phyloP scores from a whole-genome alignment of 2,797 vertebrate species.

The Acanthornis magna region DNA sequence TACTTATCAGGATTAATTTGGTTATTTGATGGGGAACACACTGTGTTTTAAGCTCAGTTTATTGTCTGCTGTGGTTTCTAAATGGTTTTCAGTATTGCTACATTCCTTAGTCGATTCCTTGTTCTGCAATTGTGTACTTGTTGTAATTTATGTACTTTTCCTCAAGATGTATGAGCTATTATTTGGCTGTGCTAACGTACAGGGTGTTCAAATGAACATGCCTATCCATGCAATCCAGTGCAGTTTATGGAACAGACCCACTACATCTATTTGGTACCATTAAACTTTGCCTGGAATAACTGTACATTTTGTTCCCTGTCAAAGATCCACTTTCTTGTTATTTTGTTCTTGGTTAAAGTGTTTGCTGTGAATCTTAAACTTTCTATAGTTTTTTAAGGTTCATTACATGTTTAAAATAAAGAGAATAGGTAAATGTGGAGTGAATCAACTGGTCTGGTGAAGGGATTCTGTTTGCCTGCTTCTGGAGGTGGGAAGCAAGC shows the following conservation, averaged over 20 bases:
- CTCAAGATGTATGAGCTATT: neutral
- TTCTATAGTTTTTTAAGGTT: fast-evolving
- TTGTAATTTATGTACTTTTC: neutral
- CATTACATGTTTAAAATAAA: neutral
- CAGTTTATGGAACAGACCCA: neutral
- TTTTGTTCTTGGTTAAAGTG: neutral
- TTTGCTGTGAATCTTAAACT: neutral
- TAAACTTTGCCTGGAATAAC: constrained; percentile 13
- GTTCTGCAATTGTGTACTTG: neutral
- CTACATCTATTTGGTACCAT: neutral
- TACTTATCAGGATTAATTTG: neutral
- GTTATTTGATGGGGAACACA: neutral
- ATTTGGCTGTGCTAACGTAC: neutral
- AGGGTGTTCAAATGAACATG: neutral
- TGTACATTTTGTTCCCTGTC: neutral
- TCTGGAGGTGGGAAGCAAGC: neutral
- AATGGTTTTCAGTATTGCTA: neutral
- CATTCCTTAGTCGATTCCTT: neutral
- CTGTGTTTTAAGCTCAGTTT: neutral
- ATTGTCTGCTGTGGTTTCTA: neutral
- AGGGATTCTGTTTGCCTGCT: neutral
- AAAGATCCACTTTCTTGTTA: neutral
- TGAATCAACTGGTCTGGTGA: neutral
- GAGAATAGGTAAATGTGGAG: neutral
- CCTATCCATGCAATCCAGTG: neutral